These are phyloP conservation scores for Drosophila rellima DNA, from an alignment of 2,888 invertebrate species.

Conservation along the genomic window DNA sequence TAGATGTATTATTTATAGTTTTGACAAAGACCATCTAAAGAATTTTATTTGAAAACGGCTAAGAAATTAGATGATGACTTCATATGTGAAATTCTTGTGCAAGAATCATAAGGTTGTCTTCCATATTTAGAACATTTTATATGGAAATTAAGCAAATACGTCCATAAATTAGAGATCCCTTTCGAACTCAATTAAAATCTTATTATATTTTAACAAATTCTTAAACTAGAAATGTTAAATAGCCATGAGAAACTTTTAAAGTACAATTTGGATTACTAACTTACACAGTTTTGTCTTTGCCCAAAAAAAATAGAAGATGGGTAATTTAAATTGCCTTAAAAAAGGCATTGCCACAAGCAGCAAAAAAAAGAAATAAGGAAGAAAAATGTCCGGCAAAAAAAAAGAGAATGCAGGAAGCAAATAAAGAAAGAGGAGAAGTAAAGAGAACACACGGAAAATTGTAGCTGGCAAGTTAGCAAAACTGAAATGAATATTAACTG, in stretches of 20 bases:
- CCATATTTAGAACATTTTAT: not conserved
- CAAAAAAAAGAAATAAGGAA: constrained; percentile 28
- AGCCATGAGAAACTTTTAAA: not conserved
- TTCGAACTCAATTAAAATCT: not conserved
- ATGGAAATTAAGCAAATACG: not conserved
- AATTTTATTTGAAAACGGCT: not conserved
- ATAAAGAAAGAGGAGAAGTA: not conserved
- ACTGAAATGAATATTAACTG: constrained; percentile 80
- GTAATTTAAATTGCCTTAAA: constrained; percentile 67
- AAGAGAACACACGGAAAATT: constrained; percentile 28
- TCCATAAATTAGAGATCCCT: not conserved
- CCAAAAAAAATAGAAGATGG: constrained; percentile 8
- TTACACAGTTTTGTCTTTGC: not conserved
- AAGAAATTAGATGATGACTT: not conserved
- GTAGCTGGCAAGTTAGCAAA: constrained; percentile 60
- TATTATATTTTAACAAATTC: not conserved
- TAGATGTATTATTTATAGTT: not conserved
- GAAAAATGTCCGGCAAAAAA: constrained; percentile 27
- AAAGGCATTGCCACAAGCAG: constrained; percentile 35
- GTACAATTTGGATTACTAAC: not conserved
- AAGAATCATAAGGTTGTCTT: too few relatives aligned
- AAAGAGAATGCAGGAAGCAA: constrained; percentile 1
- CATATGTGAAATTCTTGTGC: not conserved
- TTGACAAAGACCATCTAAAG: not conserved
- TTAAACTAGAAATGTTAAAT: not conserved